phyloP scores from a whole-genome alignment of 2,113 vertebrate species.

The Piaya cayana region DNA sequence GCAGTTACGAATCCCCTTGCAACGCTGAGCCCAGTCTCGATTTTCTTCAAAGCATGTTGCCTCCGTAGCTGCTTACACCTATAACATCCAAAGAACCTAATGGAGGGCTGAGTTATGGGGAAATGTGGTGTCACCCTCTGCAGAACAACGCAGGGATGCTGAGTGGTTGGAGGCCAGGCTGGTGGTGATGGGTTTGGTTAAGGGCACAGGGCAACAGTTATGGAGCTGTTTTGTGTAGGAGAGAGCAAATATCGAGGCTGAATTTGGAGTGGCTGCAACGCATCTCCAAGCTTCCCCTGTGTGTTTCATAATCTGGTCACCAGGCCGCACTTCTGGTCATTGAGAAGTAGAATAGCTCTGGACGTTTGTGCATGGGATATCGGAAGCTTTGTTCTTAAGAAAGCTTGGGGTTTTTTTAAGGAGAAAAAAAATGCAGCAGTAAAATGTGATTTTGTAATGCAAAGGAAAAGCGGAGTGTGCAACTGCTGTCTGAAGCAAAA shows the following conservation, averaged over 20 bases:
- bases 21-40: background rate
- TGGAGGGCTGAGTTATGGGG: background rate
- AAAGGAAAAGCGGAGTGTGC: background rate
- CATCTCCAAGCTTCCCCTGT: background rate
- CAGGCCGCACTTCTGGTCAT: background rate
- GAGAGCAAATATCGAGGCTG: background rate
- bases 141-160: background rate
- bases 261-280: background rate
- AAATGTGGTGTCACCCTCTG: background rate
- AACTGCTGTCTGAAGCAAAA: background rate
- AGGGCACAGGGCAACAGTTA: background rate
- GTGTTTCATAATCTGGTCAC: background rate
- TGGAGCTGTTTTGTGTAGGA: background rate
- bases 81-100: background rate
- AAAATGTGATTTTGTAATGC: background rate
- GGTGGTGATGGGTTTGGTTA: background rate
- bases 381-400: background rate
- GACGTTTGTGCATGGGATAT: background rate
- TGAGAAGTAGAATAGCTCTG: background rate
- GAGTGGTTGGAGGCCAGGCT: background rate
- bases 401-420: background rate
- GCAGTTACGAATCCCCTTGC: background rate
- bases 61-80: background rate
- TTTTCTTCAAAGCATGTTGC: background rate
- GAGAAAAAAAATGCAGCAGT: background rate